Conservation (phyloP, 2,797 vertebrate species). For the Odontamblyopus lacepedii region DNA sequence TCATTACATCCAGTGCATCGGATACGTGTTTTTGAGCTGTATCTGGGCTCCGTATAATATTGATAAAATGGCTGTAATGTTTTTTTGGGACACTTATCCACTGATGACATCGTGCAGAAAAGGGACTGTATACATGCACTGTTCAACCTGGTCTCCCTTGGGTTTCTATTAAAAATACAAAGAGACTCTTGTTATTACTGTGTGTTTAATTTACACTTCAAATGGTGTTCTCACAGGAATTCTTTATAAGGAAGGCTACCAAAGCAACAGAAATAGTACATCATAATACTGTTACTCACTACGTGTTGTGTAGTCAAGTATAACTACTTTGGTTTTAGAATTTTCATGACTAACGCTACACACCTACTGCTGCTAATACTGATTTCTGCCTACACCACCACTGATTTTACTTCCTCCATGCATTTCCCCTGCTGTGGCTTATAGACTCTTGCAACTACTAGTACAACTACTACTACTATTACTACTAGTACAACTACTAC, state of each 20-base stretch:
- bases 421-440: too few relatives aligned
- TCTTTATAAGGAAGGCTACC: too few relatives aligned
- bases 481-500: too few relatives aligned
- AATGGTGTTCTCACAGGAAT: not conserved
- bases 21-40: constrained; percentile 60
- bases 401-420: too few relatives aligned
- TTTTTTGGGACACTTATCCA: constrained; percentile 46
- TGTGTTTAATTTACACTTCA: constrained; percentile 5
- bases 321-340: too few relatives aligned
- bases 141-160: constrained; percentile 62
- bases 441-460: too few relatives aligned
- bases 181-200: constrained; percentile 42
- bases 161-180: constrained; percentile 78
- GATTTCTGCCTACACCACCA: too few relatives aligned
- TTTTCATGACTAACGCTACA: too few relatives aligned
- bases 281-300: too few relatives aligned
- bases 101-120: constrained; percentile 50
- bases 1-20: constrained; percentile 64
- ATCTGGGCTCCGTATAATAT: constrained; percentile 46
- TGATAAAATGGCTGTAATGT: constrained; percentile 65
- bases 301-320: not conserved
- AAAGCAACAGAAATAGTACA: too few relatives aligned
- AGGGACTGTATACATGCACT: constrained; percentile 58
- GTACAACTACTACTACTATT: too few relatives aligned
- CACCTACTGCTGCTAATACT: too few relatives aligned